phyloP scores from a whole-genome alignment of 2,797 vertebrate genomes.

The Tympanoctomys barrerae region DNA sequence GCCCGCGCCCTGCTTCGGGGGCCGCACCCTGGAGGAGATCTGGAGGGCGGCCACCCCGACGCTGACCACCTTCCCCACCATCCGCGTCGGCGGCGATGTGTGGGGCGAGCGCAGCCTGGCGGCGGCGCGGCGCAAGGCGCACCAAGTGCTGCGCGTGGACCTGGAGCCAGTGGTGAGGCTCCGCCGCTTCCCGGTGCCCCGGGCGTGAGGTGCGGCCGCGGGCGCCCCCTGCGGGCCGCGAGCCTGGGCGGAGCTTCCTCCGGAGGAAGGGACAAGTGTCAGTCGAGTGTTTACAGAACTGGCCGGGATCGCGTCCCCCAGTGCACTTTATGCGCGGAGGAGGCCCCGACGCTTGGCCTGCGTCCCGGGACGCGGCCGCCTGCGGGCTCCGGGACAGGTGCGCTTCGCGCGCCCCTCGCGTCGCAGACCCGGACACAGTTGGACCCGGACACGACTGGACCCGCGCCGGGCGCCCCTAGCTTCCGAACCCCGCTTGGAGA shows the following conservation, averaged over 20 bases:
- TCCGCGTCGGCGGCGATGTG: slow-evolving; percentile 87
- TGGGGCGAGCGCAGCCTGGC: slow-evolving; percentile 86
- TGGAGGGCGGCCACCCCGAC: slow-evolving; percentile 88
- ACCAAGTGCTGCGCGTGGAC: slow-evolving; percentile 87
- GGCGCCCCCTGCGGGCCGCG: not conserved
- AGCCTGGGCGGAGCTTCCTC: slow-evolving; percentile 55
- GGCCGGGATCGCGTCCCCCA: slow-evolving; percentile 70
- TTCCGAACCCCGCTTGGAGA: slow-evolving; percentile 47
- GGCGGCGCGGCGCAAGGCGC: slow-evolving; percentile 84
- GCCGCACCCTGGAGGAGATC: slow-evolving; percentile 87
- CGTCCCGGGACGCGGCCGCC: slow-evolving; percentile 4
- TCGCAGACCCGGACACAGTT: not conserved
- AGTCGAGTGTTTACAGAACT: slow-evolving; percentile 84
- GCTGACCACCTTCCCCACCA: slow-evolving; percentile 85
- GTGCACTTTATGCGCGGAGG: slow-evolving; percentile 81
- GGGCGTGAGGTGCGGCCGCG: slow-evolving; percentile 74
- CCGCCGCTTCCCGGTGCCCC: slow-evolving; percentile 86
- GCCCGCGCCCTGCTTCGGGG: slow-evolving; percentile 71
- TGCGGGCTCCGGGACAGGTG: slow-evolving; percentile 39
- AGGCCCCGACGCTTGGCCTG: slow-evolving; percentile 17
- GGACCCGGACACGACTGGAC: slow-evolving; percentile 26
- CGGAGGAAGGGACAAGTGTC: slow-evolving; percentile 61
- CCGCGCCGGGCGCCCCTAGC: not conserved
- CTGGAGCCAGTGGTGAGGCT: slow-evolving; percentile 88
- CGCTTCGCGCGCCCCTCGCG: not conserved